These are phyloP conservation scores for Cephus rjabovi DNA, from an alignment of 2,888 invertebrate genomes.

Conservation along the genomic window DNA sequence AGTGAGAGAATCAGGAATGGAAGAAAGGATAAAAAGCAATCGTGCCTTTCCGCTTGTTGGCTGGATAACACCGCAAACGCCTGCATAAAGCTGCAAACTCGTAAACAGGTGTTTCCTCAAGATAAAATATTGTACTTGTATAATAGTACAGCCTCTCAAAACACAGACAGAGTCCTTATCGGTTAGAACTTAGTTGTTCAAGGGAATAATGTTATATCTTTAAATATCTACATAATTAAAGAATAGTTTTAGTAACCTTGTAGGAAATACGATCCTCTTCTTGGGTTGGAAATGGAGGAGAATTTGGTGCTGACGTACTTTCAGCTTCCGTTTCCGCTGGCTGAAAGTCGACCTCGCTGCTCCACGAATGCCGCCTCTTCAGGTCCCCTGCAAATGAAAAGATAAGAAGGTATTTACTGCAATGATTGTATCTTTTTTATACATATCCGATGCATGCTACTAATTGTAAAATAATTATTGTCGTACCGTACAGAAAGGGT, in stretches of 20 bases:
- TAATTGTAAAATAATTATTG: neutral
- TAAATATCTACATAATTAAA: neutral
- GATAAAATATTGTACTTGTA: neutral
- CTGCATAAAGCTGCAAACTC: slow-evolving; percentile 1
- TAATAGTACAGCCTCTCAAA: neutral
- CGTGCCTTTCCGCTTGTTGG: slow-evolving; percentile 8
- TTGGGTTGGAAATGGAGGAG: slow-evolving; percentile 18
- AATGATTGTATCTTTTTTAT: neutral
- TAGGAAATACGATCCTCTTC: slow-evolving; percentile 44
- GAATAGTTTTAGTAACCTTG: slow-evolving; percentile 37
- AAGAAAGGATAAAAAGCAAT: neutral
- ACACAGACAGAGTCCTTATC: neutral
- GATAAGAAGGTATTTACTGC: neutral
- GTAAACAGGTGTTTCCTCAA: slow-evolving; percentile 1
- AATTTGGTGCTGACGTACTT: slow-evolving; percentile 30
- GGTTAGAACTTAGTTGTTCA: neutral
- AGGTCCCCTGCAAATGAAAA: slow-evolving; percentile 48
- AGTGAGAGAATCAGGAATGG: neutral
- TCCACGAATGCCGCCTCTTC: slow-evolving; percentile 58
- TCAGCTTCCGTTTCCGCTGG: slow-evolving; percentile 43
- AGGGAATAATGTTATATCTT: neutral
- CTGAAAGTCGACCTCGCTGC: slow-evolving; percentile 48
- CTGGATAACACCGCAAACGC: neutral
- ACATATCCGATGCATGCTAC: neutral
- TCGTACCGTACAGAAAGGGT: neutral